Evolutionary conservation across 2,888 invertebrate genomes (phyloP).

Genomic region (Ophion ventricosus): DNA sequence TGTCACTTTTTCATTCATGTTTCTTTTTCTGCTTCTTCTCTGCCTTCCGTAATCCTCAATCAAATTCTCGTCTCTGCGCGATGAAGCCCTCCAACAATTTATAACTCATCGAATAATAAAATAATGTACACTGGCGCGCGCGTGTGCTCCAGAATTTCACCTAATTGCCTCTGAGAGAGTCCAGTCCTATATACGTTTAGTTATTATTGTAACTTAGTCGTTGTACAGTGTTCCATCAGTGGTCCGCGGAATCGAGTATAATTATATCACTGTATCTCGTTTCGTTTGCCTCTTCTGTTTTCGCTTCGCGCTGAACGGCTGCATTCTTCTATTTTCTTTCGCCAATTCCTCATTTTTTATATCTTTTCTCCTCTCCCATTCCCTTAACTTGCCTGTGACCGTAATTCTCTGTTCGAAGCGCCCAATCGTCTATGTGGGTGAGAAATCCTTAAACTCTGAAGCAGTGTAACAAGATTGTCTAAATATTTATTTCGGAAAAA

Average conservation of each 20-base stretch:
- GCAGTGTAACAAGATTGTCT: slow-evolving; percentile 76
- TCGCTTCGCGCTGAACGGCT: slow-evolving; percentile 48
- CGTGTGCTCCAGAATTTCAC: not conserved
- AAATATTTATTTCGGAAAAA: slow-evolving; percentile 52
- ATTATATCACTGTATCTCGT: slow-evolving; percentile 68
- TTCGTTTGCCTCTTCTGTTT: slow-evolving; percentile 28
- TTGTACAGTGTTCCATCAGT: slow-evolving; percentile 79
- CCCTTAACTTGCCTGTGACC: slow-evolving; percentile 25
- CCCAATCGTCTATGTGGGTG: slow-evolving; percentile 32
- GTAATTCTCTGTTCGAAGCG: slow-evolving; percentile 40
- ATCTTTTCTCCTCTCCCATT: slow-evolving; percentile 22
- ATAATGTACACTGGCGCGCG: slow-evolving; percentile 44
- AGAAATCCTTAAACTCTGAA: slow-evolving; percentile 70
- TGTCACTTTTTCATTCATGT: not conserved
- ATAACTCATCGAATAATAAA: slow-evolving; percentile 44
- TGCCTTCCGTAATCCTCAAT: slow-evolving; percentile 54
- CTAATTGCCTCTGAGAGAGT: not conserved
- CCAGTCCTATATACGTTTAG: slow-evolving; percentile 64
- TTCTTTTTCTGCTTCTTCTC: not conserved
- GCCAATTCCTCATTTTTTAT: slow-evolving; percentile 24
- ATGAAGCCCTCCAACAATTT: slow-evolving; percentile 35
- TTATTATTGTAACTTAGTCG: slow-evolving; percentile 80
- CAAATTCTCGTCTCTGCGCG: slow-evolving; percentile 48
- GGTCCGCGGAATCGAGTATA: slow-evolving; percentile 79
- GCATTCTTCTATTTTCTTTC: slow-evolving; percentile 18